Conservation (phyloP, 2,888 invertebrate species). For the Emmelina monodactyla region DNA sequence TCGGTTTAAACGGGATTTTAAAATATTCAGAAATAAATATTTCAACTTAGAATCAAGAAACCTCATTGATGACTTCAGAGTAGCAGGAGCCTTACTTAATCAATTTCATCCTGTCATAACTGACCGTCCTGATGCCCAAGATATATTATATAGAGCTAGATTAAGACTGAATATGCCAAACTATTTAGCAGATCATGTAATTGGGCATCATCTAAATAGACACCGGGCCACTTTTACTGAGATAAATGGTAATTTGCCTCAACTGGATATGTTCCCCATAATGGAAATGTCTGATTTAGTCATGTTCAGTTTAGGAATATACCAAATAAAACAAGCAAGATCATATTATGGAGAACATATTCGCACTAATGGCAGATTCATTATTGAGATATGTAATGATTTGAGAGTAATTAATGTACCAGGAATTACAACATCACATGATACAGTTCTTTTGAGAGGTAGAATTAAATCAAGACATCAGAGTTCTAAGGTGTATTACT, state of each 20-base stretch:
- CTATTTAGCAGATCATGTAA: conserved; percentile 4
- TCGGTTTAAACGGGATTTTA: conserved; percentile 6
- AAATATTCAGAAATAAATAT: conserved; percentile 11
- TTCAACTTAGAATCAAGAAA: conserved; percentile 7
- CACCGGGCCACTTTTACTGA: conserved; percentile 3
- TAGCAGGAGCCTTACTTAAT: conserved; percentile 11
- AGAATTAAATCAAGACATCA: conserved; percentile 4
- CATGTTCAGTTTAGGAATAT: conserved; percentile 5
- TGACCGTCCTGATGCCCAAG: conserved; percentile 7
- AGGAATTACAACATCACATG: conserved; percentile 2
- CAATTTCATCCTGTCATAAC: conserved; percentile 7
- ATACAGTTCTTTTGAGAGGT: conserved; percentile 3
- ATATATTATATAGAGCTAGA: conserved; percentile 3
- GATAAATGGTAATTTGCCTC: conserved; percentile 2
- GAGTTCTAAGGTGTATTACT: neutral
- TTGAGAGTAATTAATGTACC: conserved; percentile 1
- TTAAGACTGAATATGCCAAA: conserved; percentile 4
- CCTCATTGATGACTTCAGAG: conserved; percentile 11
- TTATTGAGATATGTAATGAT: neutral
- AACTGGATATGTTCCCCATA: conserved; percentile 4
- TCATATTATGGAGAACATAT: conserved; percentile 10
- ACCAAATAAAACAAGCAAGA: conserved; percentile 10
- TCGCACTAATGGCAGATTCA: conserved; percentile 4
- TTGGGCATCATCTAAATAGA: conserved; percentile 6
- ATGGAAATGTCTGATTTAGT: conserved; percentile 5